A percentile compares a stretch with the other conserved stretches of the same genome.
These are phyloP conservation scores for Sceloporus undulatus DNA, from an alignment of 2,113 vertebrate genomes.

Conservation along the genomic window DNA sequence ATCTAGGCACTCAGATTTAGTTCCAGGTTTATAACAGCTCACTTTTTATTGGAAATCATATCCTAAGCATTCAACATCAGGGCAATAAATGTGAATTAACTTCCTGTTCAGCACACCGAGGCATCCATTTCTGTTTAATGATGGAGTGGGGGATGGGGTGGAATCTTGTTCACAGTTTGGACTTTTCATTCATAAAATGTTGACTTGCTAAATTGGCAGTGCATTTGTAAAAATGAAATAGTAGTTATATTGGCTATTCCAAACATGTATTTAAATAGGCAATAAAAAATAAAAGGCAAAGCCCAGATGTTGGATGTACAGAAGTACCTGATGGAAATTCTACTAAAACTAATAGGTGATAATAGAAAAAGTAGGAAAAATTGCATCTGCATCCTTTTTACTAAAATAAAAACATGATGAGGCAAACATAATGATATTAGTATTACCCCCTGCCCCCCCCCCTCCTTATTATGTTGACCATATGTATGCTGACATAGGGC, in stretches of 20 bases:
- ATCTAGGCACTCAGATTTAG: neutral
- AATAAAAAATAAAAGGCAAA: neutral
- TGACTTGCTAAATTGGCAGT: neutral
- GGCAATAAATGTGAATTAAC: neutral
- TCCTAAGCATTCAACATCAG: neutral
- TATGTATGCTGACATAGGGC: neutral
- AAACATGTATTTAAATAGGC: fast-evolving
- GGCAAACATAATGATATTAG: neutral
- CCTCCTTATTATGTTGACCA: neutral
- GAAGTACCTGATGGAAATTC: neutral
- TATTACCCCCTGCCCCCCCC: neutral
- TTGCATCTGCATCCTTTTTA: neutral
- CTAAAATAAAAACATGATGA: neutral
- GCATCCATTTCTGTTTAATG: fast-evolving
- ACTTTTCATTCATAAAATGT: constrained; percentile 1
- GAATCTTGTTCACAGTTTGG: neutral
- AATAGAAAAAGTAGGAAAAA: neutral
- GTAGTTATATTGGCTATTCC: neutral
- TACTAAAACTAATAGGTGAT: neutral
- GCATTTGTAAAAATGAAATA: fast-evolving
- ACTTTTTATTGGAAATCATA: neutral
- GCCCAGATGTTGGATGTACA: neutral
- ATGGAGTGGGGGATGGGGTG: neutral
- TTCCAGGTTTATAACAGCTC: neutral
- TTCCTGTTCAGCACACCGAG: neutral